A percentile compares a stretch with the other conserved stretches of the same genome.
Evolutionary conservation across 2,113 vertebrate genomes (phyloP).

Genomic region (Eleginops maclovinus): DNA sequence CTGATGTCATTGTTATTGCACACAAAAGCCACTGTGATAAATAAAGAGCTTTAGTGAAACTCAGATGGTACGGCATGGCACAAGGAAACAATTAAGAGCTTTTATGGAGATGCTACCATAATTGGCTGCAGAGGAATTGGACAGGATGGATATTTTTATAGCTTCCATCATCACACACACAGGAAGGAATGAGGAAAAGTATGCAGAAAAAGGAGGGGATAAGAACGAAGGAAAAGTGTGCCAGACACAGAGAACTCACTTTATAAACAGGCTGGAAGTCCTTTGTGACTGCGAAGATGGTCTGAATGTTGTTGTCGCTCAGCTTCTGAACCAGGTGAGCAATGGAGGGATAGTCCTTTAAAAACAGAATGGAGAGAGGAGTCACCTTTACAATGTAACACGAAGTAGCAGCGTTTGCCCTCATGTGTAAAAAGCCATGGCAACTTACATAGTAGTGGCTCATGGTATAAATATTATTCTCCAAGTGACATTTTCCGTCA

Average conservation of each 20-base stretch:
- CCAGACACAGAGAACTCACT: conserved; percentile 75
- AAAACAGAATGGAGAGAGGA: conserved; percentile 40
- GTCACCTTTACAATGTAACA: not conserved
- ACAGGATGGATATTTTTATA: conserved; percentile 14
- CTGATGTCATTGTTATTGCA: not conserved
- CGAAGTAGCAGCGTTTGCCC: not conserved
- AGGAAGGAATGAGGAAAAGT: conserved; percentile 1
- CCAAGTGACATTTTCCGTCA: conserved; percentile 95
- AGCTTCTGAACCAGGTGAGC: conserved; percentile 98
- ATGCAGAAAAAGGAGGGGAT: not conserved
- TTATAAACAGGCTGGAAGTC: conserved; percentile 98
- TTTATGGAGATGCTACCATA: conserved; percentile 21
- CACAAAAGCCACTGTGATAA: conserved; percentile 29
- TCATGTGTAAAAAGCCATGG: not conserved
- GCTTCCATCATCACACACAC: conserved; percentile 19
- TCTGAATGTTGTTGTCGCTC: conserved; percentile 99
- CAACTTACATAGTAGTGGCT: conserved; percentile 96
- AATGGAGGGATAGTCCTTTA: conserved; percentile 97
- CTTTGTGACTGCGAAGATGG: conserved; percentile 97
- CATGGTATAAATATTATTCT: conserved; percentile 94
- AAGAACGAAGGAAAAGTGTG: not conserved
- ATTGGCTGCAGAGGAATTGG: conserved; percentile 43
- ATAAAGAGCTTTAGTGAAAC: conserved; percentile 20
- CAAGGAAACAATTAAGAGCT: conserved; percentile 34
- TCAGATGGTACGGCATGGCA: conserved; percentile 29